Conservation (phyloP, 2,113 vertebrate species). For the Anseranas semipalmata region DNA sequence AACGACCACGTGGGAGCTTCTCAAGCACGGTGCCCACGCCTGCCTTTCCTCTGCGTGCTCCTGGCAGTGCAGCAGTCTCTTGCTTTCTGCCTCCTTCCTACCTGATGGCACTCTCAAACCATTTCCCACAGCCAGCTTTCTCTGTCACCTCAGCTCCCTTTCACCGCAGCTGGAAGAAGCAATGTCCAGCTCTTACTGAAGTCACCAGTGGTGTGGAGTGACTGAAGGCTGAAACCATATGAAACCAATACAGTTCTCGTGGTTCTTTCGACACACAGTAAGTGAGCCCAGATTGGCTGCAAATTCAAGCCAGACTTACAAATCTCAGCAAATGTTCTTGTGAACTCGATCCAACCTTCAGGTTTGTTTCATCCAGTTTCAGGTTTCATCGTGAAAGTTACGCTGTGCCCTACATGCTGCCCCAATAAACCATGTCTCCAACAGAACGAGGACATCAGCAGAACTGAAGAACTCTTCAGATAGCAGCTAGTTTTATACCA, state of each 20-base stretch:
- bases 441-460: conserved; percentile 42
- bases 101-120: not conserved
- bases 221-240: not conserved
- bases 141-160: not conserved
- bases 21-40: not conserved
- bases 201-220: not conserved
- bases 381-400: conserved; percentile 33
- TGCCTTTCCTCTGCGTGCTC: not conserved
- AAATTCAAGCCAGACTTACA: conserved; percentile 60
- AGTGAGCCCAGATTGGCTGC: conserved; percentile 44
- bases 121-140: not conserved
- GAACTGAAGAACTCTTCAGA: conserved; percentile 10
- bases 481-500: conserved; percentile 10
- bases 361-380: conserved; percentile 65
- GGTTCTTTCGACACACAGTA: not conserved
- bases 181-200: not conserved
- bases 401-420: not conserved
- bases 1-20: not conserved
- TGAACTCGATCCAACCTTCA: conserved; percentile 59
- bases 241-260: conserved; percentile 42
- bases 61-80: not conserved
- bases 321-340: conserved; percentile 48
- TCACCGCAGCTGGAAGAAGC: not conserved
- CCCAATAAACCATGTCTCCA: conserved; percentile 36
- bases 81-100: not conserved